Conservation (phyloP, 1,140 invertebrate species). For the Melanaphis sacchari region DNA sequence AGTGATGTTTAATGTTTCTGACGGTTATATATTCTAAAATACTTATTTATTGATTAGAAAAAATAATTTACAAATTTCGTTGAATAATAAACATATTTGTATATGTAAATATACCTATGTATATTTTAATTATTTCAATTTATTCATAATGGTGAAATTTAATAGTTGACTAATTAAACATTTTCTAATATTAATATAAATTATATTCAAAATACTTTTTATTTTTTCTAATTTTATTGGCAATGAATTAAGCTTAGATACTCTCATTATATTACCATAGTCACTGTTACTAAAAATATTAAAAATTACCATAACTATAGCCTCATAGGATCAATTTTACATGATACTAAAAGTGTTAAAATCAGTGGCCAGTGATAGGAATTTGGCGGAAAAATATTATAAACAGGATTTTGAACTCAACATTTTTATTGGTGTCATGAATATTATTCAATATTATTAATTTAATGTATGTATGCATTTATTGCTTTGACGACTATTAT, state of each 20-base stretch:
- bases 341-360: too few species aligned
- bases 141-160: not conserved
- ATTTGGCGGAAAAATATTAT: too few species aligned
- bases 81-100: not conserved
- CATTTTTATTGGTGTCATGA: too few species aligned
- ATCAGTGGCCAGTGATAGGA: too few species aligned
- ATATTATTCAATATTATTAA: too few species aligned
- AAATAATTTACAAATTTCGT: not conserved
- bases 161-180: not conserved
- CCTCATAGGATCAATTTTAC: too few species aligned
- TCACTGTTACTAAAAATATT: not conserved
- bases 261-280: not conserved
- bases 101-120: not conserved
- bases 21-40: not conserved
- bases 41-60: not conserved
- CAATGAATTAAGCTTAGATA: not conserved
- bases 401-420: too few species aligned
- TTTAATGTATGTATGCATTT: not conserved
- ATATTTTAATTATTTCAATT: not conserved
- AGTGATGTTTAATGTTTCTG: not conserved
- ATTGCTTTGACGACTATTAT: not conserved
- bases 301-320: not conserved
- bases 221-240: not conserved
- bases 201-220: not conserved
- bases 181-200: not conserved